phyloP scores from a whole-genome alignment of 2,113 vertebrate species.

The Aspidoscelis tigris region DNA sequence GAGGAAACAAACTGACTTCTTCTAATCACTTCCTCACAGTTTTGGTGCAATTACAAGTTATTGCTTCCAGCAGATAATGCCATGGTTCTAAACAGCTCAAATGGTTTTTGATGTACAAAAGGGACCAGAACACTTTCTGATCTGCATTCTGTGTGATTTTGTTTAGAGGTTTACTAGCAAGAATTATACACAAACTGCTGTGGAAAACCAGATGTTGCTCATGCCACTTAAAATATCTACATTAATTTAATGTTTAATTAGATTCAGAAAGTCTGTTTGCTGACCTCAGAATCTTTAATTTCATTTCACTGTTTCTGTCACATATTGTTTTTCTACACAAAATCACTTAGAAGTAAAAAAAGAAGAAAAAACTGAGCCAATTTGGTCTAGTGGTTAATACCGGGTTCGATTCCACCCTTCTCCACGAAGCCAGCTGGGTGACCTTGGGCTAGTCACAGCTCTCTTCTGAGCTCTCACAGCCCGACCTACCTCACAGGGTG shows the following conservation, averaged over 20 bases:
- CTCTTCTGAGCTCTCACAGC: too few species aligned
- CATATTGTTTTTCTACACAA: not conserved
- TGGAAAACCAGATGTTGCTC: not conserved
- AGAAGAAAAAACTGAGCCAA: not conserved
- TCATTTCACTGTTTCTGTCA: constrained; percentile 10
- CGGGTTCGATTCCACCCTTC: too few species aligned
- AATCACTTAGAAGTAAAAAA: not conserved
- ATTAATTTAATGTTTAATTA: constrained; percentile 28
- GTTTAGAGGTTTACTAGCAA: constrained; percentile 11
- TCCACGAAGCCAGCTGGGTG: too few species aligned
- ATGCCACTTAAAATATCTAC: constrained; percentile 3
- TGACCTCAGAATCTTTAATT: constrained; percentile 22
- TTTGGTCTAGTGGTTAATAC: too few species aligned
- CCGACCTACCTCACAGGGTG: too few species aligned
- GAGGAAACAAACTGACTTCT: not conserved
- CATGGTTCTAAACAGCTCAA: not conserved
- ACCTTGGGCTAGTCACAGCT: too few species aligned
- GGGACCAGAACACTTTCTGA: not conserved
- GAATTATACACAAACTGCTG: not conserved
- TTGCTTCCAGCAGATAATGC: constrained; percentile 1
- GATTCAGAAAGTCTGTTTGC: not conserved
- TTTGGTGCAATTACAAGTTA: not conserved
- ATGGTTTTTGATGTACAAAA: constrained; percentile 14
- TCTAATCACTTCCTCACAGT: constrained; percentile 7
- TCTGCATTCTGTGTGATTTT: constrained; percentile 1